Percentiles rank a stretch among this genome's conserved stretches.
phyloP scores from a whole-genome alignment of 1,140 invertebrate species.

The Drosophila sechellia region DNA sequence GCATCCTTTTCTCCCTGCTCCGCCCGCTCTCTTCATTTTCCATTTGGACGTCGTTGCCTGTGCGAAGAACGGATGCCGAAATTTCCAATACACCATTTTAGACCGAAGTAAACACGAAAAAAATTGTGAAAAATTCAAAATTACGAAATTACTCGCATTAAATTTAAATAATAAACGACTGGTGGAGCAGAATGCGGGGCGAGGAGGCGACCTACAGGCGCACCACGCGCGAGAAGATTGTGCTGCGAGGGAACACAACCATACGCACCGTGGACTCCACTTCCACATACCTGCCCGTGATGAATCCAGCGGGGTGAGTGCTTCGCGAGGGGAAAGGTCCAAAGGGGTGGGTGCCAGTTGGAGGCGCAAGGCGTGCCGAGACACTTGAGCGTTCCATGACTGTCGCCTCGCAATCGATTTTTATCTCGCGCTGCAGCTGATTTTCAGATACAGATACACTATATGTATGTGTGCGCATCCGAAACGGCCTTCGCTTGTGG shows the following conservation, averaged over 20 bases:
- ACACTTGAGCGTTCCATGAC: slow-evolving; percentile 57
- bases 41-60: slow-evolving; percentile 54
- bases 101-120: slow-evolving; percentile 58
- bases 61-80: slow-evolving; percentile 59
- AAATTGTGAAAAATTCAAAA: slow-evolving; percentile 29
- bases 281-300: slow-evolving; percentile 78
- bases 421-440: slow-evolving; percentile 72
- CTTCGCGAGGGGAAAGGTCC: slow-evolving; percentile 1
- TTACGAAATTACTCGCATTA: neutral
- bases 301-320: slow-evolving; percentile 64
- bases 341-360: slow-evolving; percentile 2
- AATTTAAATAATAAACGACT: neutral
- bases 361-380: slow-evolving; percentile 41
- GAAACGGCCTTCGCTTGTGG: slow-evolving; percentile 56
- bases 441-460: slow-evolving; percentile 29
- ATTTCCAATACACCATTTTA: slow-evolving; percentile 38
- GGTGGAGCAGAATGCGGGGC: slow-evolving; percentile 60
- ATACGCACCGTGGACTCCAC: slow-evolving; percentile 83
- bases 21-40: slow-evolving; percentile 31
- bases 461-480: slow-evolving; percentile 19
- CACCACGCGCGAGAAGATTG: slow-evolving; percentile 82
- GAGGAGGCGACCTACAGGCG: slow-evolving; percentile 79
- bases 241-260: slow-evolving; percentile 81
- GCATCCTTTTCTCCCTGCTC: slow-evolving; percentile 39
- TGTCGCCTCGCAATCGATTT: slow-evolving; percentile 65